These are phyloP conservation scores for Dexiosoma caninum DNA, from an alignment of 2,888 invertebrate genomes.

Conservation along the genomic window DNA sequence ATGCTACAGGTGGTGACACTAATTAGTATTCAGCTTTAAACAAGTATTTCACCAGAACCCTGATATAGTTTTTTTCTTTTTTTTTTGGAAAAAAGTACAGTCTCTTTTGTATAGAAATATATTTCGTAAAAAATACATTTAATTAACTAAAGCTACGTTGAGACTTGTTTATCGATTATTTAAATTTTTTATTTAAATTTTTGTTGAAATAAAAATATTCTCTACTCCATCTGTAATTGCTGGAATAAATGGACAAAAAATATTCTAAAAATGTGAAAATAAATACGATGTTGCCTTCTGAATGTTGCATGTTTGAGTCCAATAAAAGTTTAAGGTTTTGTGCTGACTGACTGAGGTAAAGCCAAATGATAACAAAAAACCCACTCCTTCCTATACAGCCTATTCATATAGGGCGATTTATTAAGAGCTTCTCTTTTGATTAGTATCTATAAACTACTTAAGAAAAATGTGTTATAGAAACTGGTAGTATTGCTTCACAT, in stretches of 20 bases:
- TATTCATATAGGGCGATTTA: background rate
- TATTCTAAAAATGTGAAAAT: slow-evolving; percentile 27
- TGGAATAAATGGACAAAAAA: background rate
- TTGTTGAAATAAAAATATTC: slow-evolving; percentile 5
- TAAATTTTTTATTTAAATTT: background rate
- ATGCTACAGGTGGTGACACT: too few relatives aligned
- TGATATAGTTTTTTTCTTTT: too few relatives aligned
- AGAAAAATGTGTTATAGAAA: too few relatives aligned
- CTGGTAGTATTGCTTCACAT: too few relatives aligned
- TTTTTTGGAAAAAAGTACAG: too few relatives aligned
- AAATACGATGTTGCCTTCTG: background rate
- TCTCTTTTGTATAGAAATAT: too few relatives aligned
- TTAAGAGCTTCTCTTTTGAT: background rate
- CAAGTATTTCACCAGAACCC: too few relatives aligned
- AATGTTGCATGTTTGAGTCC: slow-evolving; percentile 27
- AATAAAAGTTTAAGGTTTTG: slow-evolving; percentile 1
- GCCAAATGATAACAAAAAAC: background rate
- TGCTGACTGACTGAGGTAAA: background rate
- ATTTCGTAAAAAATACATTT: too few relatives aligned
- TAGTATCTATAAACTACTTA: too few relatives aligned
- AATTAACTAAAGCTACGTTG: too few relatives aligned
- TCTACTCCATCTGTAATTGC: slow-evolving; percentile 4
- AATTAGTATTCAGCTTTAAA: too few relatives aligned
- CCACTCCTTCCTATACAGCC: background rate
- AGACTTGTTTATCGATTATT: background rate